Evolutionary conservation across 2,888 invertebrate species (phyloP), one percentile per base, ranked within the genome.

Genomic region (Hydrotaea cyrtoneurina): DNA sequence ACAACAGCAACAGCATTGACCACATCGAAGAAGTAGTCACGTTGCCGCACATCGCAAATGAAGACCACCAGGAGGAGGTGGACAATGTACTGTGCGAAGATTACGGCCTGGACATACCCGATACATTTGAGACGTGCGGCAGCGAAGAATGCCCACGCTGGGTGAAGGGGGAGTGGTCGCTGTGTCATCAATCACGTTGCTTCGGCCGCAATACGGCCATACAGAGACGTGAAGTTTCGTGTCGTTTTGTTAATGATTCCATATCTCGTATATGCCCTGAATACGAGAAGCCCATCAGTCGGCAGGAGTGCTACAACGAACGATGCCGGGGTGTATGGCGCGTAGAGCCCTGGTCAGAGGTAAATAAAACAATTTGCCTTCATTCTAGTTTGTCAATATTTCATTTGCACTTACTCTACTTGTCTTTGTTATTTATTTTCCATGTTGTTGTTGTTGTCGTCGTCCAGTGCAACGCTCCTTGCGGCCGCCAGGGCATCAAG

Each of bases 261-360:
- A 80, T 87, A 46, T 88, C 87, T 80, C 84, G 87, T 53, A 86
- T 82, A 81, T 99, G 98, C 91, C 95, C 96, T 88, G 94, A 95
- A 86, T 93, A 94, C 85, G 94, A 94, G 43, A 95, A 94, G 88
- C 99, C 98, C 0, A 94, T 95, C 73, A 95, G 95, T 87, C 94
- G 95, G 39, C 95, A 96, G 90, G 96, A 97, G 89, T 98, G 98
- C 90, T 94, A 95, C 89, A 96, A 95, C 89, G 94, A 95, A 86
- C 95, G 95, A n/a, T 98, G 98, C 93, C 95, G 95, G 89, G 96
- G 98, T 0, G 95, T 96, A 73, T 99, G 99, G 99, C 95, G 96
- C 83, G 96, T 96, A 4, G 97, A 97, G 10, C 95, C 96, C 80
- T 99, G 99, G 99, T 97, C 97, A 55, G 96, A 97, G 95, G 98